phyloP scores from a whole-genome alignment of 2,113 vertebrate genomes.

The Ibidorhyncha struthersii region DNA sequence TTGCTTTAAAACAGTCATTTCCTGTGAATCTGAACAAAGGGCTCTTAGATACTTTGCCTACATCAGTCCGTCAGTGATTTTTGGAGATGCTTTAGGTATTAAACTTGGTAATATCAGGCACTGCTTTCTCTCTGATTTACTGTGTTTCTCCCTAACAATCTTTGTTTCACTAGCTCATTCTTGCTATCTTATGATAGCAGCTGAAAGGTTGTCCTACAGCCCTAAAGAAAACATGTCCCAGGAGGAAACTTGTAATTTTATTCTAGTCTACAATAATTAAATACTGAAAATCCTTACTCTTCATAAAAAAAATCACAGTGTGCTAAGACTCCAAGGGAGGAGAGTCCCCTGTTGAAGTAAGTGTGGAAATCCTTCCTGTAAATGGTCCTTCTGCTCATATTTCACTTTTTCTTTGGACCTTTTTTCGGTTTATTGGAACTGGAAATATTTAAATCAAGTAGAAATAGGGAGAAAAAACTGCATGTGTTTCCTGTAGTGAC shows the following conservation, averaged over 20 bases:
- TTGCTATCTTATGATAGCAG: neutral
- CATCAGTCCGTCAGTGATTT: neutral
- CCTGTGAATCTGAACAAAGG: neutral
- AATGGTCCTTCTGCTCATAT: neutral
- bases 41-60: neutral
- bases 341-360: neutral
- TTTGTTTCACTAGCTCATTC: neutral
- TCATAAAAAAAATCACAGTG: neutral
- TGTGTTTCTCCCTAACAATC: neutral
- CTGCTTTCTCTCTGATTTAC: neutral
- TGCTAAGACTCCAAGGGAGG: neutral
- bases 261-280: neutral
- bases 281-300: neutral
- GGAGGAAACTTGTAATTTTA: neutral
- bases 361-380: neutral
- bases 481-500: neutral
- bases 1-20: neutral
- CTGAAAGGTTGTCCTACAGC: neutral
- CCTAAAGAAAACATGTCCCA: neutral
- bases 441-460: neutral
- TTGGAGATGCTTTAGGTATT: neutral
- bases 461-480: accelerated
- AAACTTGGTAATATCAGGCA: neutral
- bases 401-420: neutral
- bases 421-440: neutral